phyloP scores from a whole-genome alignment of 2,888 invertebrate species.

The Leistus spinibarbis region DNA sequence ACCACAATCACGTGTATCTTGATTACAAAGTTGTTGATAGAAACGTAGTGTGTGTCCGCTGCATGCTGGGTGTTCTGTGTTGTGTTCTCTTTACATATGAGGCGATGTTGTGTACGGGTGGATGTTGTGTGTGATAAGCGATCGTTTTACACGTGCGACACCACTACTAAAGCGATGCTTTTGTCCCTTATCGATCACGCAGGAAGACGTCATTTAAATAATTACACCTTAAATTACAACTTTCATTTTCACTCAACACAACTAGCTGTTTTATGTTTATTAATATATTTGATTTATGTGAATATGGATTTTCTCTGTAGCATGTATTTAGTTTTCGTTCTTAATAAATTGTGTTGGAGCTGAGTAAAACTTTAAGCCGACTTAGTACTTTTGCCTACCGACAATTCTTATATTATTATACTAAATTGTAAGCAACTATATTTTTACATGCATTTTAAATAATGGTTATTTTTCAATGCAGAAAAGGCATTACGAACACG shows the following conservation, averaged over 20 bases:
- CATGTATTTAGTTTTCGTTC: too few species aligned
- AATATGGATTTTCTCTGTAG: neutral
- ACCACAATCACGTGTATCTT: slow-evolving; percentile 44
- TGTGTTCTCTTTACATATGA: neutral
- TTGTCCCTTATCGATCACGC: neutral
- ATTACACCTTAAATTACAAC: neutral
- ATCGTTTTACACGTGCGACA: neutral
- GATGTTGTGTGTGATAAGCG: neutral
- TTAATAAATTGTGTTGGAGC: too few species aligned
- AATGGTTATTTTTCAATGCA: too few species aligned
- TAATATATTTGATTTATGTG: neutral
- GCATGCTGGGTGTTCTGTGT: slow-evolving; percentile 15
- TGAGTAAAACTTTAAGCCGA: too few species aligned
- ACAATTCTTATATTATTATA: too few species aligned
- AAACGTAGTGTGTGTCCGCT: slow-evolving; percentile 29
- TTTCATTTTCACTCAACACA: neutral
- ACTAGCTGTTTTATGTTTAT: neutral
- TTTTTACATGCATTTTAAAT: too few species aligned
- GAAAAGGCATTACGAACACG: too few species aligned
- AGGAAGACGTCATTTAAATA: neutral
- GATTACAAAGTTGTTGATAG: slow-evolving; percentile 43
- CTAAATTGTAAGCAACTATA: too few species aligned
- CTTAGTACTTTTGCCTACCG: too few species aligned
- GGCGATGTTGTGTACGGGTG: neutral
- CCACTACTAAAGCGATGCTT: neutral